Percentiles rank a stretch among this genome's conserved stretches.
Conservation (phyloP, 2,888 invertebrate species). For the Mythimna loreyi region DNA sequence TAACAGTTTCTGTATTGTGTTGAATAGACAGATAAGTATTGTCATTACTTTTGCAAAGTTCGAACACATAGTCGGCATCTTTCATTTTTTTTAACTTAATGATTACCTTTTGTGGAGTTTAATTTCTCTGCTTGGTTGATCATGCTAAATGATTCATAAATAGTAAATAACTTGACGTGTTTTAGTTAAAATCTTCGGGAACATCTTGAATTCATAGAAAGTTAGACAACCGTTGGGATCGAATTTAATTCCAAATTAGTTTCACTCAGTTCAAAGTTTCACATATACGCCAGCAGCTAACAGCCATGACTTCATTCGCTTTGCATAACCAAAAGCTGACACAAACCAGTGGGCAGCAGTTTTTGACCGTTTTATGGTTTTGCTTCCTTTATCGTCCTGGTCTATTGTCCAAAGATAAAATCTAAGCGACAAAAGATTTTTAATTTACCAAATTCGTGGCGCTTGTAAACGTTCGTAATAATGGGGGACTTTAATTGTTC, state of each 20-base stretch:
- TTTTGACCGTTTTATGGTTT: constrained; percentile 73
- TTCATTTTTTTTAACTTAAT: neutral
- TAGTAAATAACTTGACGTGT: too few relatives aligned
- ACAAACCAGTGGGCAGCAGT: constrained; percentile 65
- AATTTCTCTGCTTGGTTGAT: constrained; percentile 4
- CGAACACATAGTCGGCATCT: constrained; percentile 10
- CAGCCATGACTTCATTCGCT: constrained; percentile 45
- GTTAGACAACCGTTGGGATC: neutral
- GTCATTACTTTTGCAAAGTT: constrained; percentile 41
- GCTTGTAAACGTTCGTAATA: constrained; percentile 61
- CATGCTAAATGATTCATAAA: neutral
- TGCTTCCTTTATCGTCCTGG: constrained; percentile 68
- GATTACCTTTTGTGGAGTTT: neutral
- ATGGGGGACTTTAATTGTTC: constrained; percentile 54
- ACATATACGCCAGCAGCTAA: constrained; percentile 19
- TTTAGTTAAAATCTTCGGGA: too few relatives aligned
- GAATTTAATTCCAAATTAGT: constrained; percentile 13
- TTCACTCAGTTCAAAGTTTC: constrained; percentile 8
- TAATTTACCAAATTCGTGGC: constrained; percentile 63
- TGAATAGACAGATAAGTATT: constrained; percentile 14
- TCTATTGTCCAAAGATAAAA: constrained; percentile 67
- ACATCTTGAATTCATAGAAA: neutral
- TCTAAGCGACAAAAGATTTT: constrained; percentile 65
- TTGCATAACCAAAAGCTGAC: constrained; percentile 64
- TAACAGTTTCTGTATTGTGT: constrained; percentile 39